phyloP scores from a whole-genome alignment of 2,888 invertebrate species.

The Acleris cristana region DNA sequence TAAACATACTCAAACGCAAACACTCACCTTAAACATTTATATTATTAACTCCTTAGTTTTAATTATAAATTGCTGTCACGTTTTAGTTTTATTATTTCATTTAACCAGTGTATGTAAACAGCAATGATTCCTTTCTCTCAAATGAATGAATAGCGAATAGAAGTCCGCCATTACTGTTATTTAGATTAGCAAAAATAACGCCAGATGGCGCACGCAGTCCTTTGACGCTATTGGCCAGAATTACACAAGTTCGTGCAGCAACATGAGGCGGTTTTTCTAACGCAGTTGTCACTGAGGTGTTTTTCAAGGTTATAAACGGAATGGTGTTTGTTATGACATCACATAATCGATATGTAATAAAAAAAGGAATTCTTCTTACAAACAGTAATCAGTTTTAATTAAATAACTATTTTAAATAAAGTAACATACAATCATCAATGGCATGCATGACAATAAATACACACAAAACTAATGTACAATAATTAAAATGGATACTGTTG shows the following conservation, averaged over 20 bases:
- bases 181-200: constrained; percentile 51
- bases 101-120: constrained; percentile 51
- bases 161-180: constrained; percentile 74
- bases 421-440: constrained; percentile 52
- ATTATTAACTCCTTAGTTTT: constrained; percentile 35
- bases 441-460: constrained; percentile 56
- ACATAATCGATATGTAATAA: constrained; percentile 3
- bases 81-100: constrained; percentile 42
- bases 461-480: constrained; percentile 58
- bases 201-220: constrained; percentile 67
- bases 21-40: constrained; percentile 56
- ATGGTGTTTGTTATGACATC: constrained; percentile 1
- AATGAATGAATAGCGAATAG: constrained; percentile 52
- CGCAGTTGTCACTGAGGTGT: not conserved
- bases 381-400: constrained; percentile 46
- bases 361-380: constrained; percentile 36
- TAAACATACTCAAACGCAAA: constrained; percentile 42
- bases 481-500: constrained; percentile 73
- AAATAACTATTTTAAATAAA: constrained; percentile 51
- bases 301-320: no score
- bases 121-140: constrained; percentile 62
- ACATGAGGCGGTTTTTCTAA: constrained; percentile 8
- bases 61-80: constrained; percentile 38
- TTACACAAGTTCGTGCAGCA: constrained; percentile 7
- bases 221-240: constrained; percentile 55